A percentile compares a stretch with the other conserved stretches of the same genome.
Conservation (phyloP, 2,797 vertebrate genomes). For the Lepilemur ruficaudatus region DNA sequence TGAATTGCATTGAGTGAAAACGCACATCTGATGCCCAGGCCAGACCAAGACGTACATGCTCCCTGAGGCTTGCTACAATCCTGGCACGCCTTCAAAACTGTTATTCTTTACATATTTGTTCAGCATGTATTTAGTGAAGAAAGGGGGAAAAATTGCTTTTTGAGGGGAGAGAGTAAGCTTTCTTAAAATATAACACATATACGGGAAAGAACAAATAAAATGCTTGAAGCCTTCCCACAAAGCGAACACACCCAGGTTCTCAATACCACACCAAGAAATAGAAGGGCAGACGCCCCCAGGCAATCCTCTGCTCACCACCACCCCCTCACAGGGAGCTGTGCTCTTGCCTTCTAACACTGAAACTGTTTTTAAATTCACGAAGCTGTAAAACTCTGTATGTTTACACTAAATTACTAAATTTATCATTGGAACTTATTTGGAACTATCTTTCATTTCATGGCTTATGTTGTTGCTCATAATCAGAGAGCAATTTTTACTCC, state of each 20-base stretch:
- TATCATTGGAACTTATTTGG: neutral
- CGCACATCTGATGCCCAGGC: neutral
- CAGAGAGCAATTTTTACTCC: neutral
- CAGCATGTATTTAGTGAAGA: neutral
- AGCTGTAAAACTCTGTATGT: neutral
- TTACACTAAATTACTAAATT: neutral
- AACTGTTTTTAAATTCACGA: neutral
- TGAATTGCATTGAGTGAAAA: neutral
- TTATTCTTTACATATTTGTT: neutral
- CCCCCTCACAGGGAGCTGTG: neutral
- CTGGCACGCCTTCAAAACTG: neutral
- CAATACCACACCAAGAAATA: neutral
- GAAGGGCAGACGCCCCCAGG: neutral
- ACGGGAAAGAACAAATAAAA: neutral
- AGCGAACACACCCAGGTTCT: neutral
- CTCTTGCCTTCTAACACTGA: neutral
- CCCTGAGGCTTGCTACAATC: neutral
- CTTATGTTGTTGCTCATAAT: neutral
- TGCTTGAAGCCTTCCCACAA: neutral
- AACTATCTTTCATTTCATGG: neutral
- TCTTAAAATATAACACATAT: neutral
- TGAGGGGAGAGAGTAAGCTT: neutral
- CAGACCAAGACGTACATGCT: neutral
- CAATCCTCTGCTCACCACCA: neutral
- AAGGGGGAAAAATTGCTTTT: neutral